These are phyloP conservation scores for Microchirus variegatus DNA, from an alignment of 2,797 vertebrate species.

Conservation along the genomic window DNA sequence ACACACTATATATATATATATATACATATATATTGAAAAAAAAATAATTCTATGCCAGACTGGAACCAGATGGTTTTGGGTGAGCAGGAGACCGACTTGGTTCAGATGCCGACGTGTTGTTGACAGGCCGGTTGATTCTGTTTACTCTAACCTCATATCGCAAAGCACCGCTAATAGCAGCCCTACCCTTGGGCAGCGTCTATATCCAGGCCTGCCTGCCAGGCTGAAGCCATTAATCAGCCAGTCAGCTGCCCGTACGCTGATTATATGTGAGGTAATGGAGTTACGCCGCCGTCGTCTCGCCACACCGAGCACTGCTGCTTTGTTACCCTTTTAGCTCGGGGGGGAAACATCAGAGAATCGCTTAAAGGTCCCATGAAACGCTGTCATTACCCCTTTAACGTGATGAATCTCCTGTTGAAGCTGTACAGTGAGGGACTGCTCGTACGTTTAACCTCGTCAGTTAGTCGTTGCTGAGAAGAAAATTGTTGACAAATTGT, in stretches of 20 bases:
- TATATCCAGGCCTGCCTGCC: conserved; percentile 67
- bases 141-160: conserved; percentile 73
- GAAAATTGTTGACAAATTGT: neutral
- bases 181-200: conserved; percentile 57
- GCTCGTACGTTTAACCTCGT: neutral
- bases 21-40: conserved; percentile 5
- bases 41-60: conserved; percentile 28
- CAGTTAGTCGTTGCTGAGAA: neutral
- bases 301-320: conserved; percentile 43
- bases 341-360: conserved; percentile 16
- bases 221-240: conserved; percentile 70
- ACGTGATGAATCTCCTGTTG: conserved; percentile 14
- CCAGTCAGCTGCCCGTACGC: conserved; percentile 61
- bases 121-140: conserved; percentile 77
- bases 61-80: conserved; percentile 36
- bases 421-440: neutral
- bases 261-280: conserved; percentile 76
- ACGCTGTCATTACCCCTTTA: conserved; percentile 21
- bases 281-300: conserved; percentile 53
- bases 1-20: no score
- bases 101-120: conserved; percentile 67
- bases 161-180: conserved; percentile 72
- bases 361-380: conserved; percentile 8
- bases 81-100: conserved; percentile 39
- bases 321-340: conserved; percentile 43